Conservation (phyloP, 2,888 invertebrate genomes). For the Cheiracanthium punctorium region DNA sequence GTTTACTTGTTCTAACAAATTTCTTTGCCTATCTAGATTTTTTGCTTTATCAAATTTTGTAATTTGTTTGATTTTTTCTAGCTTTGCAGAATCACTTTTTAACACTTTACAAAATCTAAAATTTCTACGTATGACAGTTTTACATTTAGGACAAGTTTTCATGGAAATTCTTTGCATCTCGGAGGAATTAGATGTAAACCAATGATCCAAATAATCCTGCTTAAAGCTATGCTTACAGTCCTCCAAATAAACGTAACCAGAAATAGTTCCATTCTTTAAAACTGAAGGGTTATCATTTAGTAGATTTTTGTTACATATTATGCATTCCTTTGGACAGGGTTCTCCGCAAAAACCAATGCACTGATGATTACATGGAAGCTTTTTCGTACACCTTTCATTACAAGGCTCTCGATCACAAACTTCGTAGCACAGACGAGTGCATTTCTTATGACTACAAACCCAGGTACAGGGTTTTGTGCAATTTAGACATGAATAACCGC, state of each 20-base stretch:
- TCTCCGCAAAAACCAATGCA: constrained; percentile 86
- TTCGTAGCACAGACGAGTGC: constrained; percentile 75
- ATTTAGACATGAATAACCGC: constrained; percentile 73
- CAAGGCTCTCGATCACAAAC: constrained; percentile 76
- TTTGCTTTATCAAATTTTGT: constrained; percentile 72
- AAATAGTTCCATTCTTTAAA: constrained; percentile 53
- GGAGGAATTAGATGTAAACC: constrained; percentile 24
- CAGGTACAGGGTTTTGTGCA: constrained; percentile 76
- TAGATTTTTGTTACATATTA: constrained; percentile 79
- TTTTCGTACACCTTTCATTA: constrained; percentile 74
- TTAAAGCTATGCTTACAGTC: constrained; percentile 76
- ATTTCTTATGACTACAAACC: constrained; percentile 74
- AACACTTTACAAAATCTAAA: constrained; percentile 80
- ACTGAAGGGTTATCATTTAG: constrained; percentile 73
- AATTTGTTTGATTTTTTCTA: constrained; percentile 75
- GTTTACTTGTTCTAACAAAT: not conserved
- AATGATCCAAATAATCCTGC: constrained; percentile 71
- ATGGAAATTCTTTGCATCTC: constrained; percentile 38
- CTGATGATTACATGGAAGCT: constrained; percentile 79
- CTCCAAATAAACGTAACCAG: constrained; percentile 74
- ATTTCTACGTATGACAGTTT: constrained; percentile 79
- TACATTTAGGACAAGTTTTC: constrained; percentile 65
- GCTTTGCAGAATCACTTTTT: constrained; percentile 75
- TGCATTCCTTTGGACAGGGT: constrained; percentile 81
- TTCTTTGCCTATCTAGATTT: constrained; percentile 13